Evolutionary conservation across 2,113 vertebrate species (phyloP), one percentile per base, ranked within the genome.

Genomic region (Isichthys henryi): DNA sequence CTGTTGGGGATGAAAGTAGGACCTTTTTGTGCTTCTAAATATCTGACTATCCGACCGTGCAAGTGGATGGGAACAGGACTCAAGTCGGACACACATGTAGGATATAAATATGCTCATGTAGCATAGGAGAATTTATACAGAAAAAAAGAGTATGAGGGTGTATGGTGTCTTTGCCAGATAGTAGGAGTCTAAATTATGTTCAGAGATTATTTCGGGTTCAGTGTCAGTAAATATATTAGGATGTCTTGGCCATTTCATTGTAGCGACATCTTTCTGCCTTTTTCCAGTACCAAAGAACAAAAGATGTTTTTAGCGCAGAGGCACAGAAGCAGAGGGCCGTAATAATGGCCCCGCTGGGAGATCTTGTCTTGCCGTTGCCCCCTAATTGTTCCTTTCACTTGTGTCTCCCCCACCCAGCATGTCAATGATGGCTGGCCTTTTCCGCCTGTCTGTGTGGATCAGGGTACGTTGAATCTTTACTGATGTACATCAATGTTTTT

Each of bases 391-490:
- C 66, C 48, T 49, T 35, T 88, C 13, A 5, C 89, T 91, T 88
- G 53, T 91, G 88, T 94, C 92, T 39, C 91, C 87, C 53, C 91
- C 87, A 94, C 92, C 45, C 91, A 98, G 97, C 85, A 97, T 98
- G 97, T 96, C 97, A 89, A 96, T 96, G 84, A 97, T 97, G 97
- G 96, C 97, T 90, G 95, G 95, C 35, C 94, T 98, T 3, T 98
- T 98, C 90, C 96, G 95, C 48, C 92, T 98, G 23, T 98, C 97
- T 0, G 96, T 96, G 27, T 97, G 96, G 95, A 97, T 98, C 90
- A 95, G 97, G 94, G 97, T 98, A 90, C 95, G 96, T 94, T 83
- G 90, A 84, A 35, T 11, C 27, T 39, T 88, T 87, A 19, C 56
- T 56, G 45, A 31, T 87, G 52, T 56, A 10, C 27, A 23, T 66